Conservation (phyloP, 1,140 invertebrate species). For the Meteorus sp. region DNA sequence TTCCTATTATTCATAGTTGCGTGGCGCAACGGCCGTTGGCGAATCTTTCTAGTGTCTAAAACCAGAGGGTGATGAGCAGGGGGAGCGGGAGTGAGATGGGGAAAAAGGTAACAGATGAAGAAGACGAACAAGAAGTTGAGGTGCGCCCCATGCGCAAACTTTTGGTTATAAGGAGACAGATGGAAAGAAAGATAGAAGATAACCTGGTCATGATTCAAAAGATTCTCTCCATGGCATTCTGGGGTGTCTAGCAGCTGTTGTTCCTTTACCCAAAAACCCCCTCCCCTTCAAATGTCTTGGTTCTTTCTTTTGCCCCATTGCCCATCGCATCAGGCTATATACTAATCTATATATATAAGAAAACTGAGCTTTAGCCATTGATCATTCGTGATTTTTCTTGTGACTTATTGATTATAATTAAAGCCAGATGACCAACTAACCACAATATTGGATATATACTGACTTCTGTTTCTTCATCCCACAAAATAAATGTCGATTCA, state of each 20-base stretch:
- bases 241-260: slow-evolving; percentile 54
- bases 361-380: slow-evolving; percentile 3
- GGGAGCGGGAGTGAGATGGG: background rate
- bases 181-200: slow-evolving; percentile 23
- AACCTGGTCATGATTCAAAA: slow-evolving; percentile 50
- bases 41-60: background rate
- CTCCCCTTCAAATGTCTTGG: slow-evolving; percentile 23
- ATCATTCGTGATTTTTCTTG: background rate
- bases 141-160: slow-evolving; percentile 6
- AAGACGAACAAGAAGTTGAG: background rate
- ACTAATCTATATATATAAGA: slow-evolving; percentile 8
- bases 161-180: slow-evolving; percentile 5
- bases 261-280: slow-evolving; percentile 38
- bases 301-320: slow-evolving; percentile 18
- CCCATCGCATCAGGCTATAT: background rate
- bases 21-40: slow-evolving; percentile 13
- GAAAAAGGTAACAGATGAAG: background rate
- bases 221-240: slow-evolving; percentile 46
- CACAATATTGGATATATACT: too few species aligned
- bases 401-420: background rate
- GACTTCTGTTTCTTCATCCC: too few species aligned
- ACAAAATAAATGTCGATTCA: too few species aligned
- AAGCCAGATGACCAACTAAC: background rate
- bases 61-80: background rate
- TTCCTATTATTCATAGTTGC: background rate